These are phyloP conservation scores for Eristalis pertinax DNA, from an alignment of 2,888 invertebrate genomes.

Conservation along the genomic window DNA sequence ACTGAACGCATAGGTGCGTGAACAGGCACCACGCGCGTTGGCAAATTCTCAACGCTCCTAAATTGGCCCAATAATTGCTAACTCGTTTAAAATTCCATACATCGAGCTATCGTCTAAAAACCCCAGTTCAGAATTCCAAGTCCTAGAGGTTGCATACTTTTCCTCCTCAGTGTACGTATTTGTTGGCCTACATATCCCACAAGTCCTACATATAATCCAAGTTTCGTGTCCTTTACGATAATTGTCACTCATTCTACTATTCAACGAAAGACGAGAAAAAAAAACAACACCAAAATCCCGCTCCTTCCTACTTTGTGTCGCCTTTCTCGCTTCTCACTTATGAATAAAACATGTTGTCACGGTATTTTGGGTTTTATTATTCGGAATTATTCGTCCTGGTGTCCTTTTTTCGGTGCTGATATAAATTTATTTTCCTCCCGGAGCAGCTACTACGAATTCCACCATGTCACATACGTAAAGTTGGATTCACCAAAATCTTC, in stretches of 20 bases:
- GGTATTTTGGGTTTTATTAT: constrained; percentile 66
- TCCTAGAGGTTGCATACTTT: background rate
- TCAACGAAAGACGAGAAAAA: background rate
- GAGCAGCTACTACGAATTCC: constrained; percentile 8
- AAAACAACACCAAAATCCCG: background rate
- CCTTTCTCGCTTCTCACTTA: constrained; percentile 46
- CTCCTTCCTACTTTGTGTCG: constrained; percentile 42
- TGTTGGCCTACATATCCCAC: constrained; percentile 26
- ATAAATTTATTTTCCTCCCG: constrained; percentile 47
- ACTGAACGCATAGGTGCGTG: no score
- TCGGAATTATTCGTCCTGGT: constrained; percentile 52
- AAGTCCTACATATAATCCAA: constrained; percentile 25
- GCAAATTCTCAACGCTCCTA: no score
- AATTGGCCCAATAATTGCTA: no score
- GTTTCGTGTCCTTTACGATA: constrained; percentile 61
- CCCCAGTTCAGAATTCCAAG: no score
- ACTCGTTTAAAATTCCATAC: no score
- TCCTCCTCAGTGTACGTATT: constrained; percentile 5
- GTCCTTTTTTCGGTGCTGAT: constrained; percentile 35
- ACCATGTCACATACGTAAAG: constrained; percentile 25
- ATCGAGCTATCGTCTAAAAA: no score
- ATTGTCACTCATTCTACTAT: constrained; percentile 63
- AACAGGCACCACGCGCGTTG: no score
- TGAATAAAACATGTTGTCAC: constrained; percentile 69
- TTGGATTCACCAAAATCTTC: background rate